phyloP scores from a whole-genome alignment of 1,140 invertebrate species.

The Drosophila auraria region DNA sequence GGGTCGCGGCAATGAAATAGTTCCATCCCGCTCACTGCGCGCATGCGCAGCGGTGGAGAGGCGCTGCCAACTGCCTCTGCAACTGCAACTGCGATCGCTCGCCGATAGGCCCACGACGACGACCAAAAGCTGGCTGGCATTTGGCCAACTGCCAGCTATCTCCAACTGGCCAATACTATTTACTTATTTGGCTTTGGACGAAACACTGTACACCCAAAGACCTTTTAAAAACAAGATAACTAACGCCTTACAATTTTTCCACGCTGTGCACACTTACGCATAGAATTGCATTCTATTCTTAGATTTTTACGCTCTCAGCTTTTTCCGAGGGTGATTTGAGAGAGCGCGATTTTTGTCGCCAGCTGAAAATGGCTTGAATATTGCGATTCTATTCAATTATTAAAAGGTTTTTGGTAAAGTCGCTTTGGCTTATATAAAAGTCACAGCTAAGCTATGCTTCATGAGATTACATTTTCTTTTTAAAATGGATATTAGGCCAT shows the following conservation, averaged over 20 bases:
- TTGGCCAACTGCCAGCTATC: constrained; percentile 43
- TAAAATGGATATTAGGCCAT: not conserved
- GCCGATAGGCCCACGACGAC: constrained; percentile 48
- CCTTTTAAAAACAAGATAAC: too few species aligned
- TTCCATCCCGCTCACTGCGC: constrained; percentile 12
- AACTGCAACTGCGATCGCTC: constrained; percentile 41
- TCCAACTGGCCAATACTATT: constrained; percentile 59
- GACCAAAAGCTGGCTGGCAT: constrained; percentile 32
- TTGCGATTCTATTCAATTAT: too few species aligned
- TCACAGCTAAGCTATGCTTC: too few species aligned
- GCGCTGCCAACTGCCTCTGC: constrained; percentile 14
- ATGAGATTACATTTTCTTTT: not conserved
- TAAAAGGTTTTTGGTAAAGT: not conserved
- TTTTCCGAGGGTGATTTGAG: too few species aligned
- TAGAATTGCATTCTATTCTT: too few species aligned
- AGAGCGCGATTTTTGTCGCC: too few species aligned
- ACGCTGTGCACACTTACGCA: too few species aligned
- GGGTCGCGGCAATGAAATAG: constrained; percentile 58
- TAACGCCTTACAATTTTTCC: too few species aligned
- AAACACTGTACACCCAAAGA: constrained; percentile 24
- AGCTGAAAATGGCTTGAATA: too few species aligned
- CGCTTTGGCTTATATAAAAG: not conserved
- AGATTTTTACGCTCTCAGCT: too few species aligned
- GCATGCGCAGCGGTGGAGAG: constrained; percentile 47
- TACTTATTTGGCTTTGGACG: constrained; percentile 47